Evolutionary conservation across 2,113 vertebrate genomes (phyloP).

Genomic region (Lagopus muta): DNA sequence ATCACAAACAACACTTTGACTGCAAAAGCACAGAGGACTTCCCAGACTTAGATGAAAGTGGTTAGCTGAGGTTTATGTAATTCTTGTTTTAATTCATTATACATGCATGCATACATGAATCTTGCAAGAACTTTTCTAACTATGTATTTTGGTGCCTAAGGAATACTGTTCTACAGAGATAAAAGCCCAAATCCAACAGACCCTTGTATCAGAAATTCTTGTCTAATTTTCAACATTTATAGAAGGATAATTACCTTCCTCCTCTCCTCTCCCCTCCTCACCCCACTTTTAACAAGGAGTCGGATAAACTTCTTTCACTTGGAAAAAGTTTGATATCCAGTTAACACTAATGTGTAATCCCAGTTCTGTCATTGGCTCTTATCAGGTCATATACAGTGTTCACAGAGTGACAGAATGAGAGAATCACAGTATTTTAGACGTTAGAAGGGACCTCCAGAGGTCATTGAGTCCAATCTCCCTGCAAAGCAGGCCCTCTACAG

Average conservation of each 20-base stretch:
- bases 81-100: slow-evolving; percentile 65
- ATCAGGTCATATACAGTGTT: neutral
- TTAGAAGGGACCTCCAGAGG: no score
- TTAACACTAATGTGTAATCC: neutral
- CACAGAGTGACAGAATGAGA: no score
- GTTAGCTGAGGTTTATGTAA: slow-evolving; percentile 61
- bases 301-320: slow-evolving; percentile 4
- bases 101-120: slow-evolving; percentile 66
- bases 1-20: slow-evolving; percentile 22
- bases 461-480: no score
- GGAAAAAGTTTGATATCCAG: neutral
- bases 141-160: slow-evolving; percentile 57
- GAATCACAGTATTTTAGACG: no score
- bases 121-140: slow-evolving; percentile 68
- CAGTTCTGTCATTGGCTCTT: neutral
- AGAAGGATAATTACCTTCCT: slow-evolving; percentile 57
- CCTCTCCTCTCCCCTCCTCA: neutral
- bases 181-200: slow-evolving; percentile 55
- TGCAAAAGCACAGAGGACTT: slow-evolving; percentile 64
- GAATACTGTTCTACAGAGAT: slow-evolving; percentile 60
- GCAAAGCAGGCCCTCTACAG: no score
- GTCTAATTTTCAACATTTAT: slow-evolving; percentile 65
- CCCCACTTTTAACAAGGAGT: slow-evolving; percentile 20
- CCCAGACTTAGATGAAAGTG: slow-evolving; percentile 57
- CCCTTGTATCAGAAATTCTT: slow-evolving; percentile 48